Base-by-base conservation (phyloP, 2,888 invertebrate species). In the Ectemnius continuus region DNA sequence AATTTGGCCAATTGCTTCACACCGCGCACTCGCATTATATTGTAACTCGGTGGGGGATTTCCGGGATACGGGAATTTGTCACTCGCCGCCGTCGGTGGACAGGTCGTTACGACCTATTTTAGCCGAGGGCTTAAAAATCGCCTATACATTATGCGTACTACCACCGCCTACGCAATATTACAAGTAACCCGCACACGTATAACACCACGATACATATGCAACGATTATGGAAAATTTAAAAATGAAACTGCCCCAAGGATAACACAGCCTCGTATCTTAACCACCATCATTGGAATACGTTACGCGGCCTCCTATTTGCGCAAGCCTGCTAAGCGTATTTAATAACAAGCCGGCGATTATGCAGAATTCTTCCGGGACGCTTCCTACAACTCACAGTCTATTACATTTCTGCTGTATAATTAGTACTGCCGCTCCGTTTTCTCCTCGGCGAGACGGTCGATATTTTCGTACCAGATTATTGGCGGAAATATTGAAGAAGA, bases 131-230 rank as follows among this genome's bases (percentile, higher is more conserved):
- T 76, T 64, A 59, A 77, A 73, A 73, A 77, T 76, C 69, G 61
- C 64, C 73, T 65, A 59, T 73, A 76, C 73, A 76, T 78, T 78
- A 78, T 76, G 73, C 77, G 16, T 60, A 47, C 20, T 26, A 23
- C 63, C 47, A 59, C 36, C 4, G 36, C 1, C 59, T 66, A 58
- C 57, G 66, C 67, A 67, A 73, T 76, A 73, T 76, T 68, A 77
- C 73, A 70, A 61, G 67, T 28, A 11, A 20, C 61, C 45, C 20
- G 8, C 8, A 46, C 48, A 36, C 67, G n/a, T n/a, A 58, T 78
- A 76, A 78, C 61, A 69, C 46, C 59, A 59, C 76, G 67, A 78
- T 78, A 63, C 69, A 76, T 78, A 70, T 78, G 76, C 77, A 73
- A 69, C 69, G 69, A 64, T 57, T 13, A 52, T 58, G 73, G 45